phyloP scores from a whole-genome alignment of 2,113 vertebrate genomes.

The Benitochromis conjunctus region DNA sequence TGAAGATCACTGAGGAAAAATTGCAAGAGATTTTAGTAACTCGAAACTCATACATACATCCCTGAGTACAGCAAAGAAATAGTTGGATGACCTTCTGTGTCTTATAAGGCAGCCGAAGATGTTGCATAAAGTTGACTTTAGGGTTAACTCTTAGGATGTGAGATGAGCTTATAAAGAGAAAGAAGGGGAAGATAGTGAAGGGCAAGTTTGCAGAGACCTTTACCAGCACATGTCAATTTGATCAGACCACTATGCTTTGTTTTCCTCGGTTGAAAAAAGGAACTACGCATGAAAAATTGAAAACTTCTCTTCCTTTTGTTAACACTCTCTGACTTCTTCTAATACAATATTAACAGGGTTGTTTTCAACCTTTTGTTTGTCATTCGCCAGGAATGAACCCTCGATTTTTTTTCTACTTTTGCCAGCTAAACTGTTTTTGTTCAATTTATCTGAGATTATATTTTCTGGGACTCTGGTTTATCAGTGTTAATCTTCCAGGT shows the following conservation, averaged over 20 bases:
- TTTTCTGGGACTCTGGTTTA: not conserved
- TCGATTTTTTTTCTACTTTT: not conserved
- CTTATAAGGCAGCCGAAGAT: not conserved
- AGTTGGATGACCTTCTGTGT: conserved; percentile 24
- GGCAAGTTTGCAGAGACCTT: conserved; percentile 25
- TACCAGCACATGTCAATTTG: conserved; percentile 28
- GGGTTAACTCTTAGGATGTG: not conserved
- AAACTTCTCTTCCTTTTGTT: conserved; percentile 29
- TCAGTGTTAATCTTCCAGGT: not conserved
- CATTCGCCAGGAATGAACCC: not conserved
- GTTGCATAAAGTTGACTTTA: conserved; percentile 4
- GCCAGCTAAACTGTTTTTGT: not conserved
- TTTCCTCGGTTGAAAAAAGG: conserved; percentile 19
- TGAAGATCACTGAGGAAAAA: not conserved
- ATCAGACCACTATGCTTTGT: conserved; percentile 32
- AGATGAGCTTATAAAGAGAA: not conserved
- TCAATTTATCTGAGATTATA: not conserved
- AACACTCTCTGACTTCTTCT: conserved; percentile 30
- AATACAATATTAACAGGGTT: conserved; percentile 44
- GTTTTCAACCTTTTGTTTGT: conserved; percentile 29
- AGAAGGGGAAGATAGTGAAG: not conserved
- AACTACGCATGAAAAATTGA: conserved; percentile 54
- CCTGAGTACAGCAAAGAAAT: not conserved
- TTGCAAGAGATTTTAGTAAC: not conserved
- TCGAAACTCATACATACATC: not conserved